phyloP scores from a whole-genome alignment of 2,797 vertebrate species.

The Chelonia mydas region DNA sequence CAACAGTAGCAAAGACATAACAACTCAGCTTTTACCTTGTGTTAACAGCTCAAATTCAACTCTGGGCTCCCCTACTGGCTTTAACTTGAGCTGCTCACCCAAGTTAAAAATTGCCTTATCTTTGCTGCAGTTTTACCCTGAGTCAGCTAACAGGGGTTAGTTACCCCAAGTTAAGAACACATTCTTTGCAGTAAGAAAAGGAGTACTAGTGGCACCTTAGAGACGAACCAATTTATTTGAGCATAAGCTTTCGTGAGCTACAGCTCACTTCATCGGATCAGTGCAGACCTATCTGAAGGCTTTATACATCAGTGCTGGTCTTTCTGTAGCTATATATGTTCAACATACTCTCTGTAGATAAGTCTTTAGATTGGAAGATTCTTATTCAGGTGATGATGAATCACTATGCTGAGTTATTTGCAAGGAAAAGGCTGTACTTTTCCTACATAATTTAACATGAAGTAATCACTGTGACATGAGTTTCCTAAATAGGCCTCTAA shows the following conservation, averaged over 20 bases:
- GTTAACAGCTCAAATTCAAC: background rate
- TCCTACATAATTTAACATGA: background rate
- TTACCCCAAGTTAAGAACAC: background rate
- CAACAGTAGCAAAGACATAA: background rate
- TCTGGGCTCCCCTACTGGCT: background rate
- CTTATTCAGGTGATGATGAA: background rate
- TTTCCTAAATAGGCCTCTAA: background rate
- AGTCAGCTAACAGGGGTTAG: background rate
- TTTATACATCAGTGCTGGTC: background rate
- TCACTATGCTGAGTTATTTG: background rate
- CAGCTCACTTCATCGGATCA: too few relatives aligned
- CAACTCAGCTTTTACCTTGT: background rate
- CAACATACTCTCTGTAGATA: background rate
- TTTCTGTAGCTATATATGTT: background rate
- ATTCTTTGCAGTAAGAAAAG: background rate
- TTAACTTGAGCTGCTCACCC: background rate
- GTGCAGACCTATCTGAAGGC: background rate
- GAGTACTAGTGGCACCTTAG: too few relatives aligned
- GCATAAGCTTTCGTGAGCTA: too few relatives aligned
- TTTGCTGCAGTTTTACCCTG: background rate
- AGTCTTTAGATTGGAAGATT: background rate
- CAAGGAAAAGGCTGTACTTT: background rate
- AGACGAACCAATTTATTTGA: too few relatives aligned
- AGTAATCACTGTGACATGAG: background rate
- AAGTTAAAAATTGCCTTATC: background rate